A percentile compares a stretch with the other conserved stretches of the same genome.
Conservation (phyloP, 2,113 vertebrate species). For the Trogon melanurus region DNA sequence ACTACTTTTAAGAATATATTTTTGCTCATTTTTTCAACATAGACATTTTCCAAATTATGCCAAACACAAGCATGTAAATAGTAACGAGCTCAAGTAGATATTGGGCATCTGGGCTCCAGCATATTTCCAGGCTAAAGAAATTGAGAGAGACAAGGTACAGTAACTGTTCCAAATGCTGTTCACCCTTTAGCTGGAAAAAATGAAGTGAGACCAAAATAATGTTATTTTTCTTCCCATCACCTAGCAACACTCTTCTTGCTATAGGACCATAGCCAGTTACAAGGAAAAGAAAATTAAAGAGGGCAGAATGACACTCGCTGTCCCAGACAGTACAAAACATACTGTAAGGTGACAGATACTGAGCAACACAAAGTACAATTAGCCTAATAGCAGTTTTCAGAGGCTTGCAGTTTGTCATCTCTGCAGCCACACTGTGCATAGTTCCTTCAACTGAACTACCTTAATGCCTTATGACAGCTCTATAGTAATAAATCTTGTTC, state of each 20-base stretch:
- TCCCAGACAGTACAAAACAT: background rate
- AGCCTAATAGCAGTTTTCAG: slow-evolving; percentile 45
- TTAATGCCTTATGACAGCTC: slow-evolving; percentile 57
- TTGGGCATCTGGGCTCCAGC: background rate
- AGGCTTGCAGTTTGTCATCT: slow-evolving; percentile 37
- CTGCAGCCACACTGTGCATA: background rate
- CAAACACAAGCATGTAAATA: background rate
- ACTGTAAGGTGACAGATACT: background rate
- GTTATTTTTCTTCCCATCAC: slow-evolving; percentile 21
- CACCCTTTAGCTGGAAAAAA: slow-evolving; percentile 28
- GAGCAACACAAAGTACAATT: slow-evolving; percentile 35
- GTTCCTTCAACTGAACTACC: background rate
- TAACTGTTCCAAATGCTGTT: slow-evolving; percentile 5
- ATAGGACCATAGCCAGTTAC: background rate
- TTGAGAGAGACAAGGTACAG: background rate
- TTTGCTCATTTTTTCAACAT: background rate
- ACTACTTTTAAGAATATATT: background rate
- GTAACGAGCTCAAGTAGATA: background rate
- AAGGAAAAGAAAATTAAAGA: slow-evolving; percentile 8
- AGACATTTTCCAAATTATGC: background rate
- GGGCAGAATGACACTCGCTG: background rate
- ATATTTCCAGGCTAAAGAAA: background rate
- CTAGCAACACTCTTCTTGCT: slow-evolving; percentile 18
- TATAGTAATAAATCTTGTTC: slow-evolving; percentile 22
- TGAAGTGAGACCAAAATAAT: slow-evolving; percentile 30